Evolutionary conservation across 1,140 invertebrate genomes (phyloP).

Genomic region (Hycleus cichorii): DNA sequence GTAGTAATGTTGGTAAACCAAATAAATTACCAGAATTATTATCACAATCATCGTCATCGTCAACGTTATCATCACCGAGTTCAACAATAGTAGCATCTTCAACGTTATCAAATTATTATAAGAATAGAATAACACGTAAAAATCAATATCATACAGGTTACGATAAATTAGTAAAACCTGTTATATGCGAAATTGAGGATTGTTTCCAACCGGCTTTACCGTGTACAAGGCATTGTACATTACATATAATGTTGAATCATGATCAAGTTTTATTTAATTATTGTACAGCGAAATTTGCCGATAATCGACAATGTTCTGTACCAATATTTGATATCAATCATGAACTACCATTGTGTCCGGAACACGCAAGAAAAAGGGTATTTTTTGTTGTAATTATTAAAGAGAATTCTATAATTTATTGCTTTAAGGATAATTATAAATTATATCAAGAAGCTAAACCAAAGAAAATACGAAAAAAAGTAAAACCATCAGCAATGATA

Average conservation of each 20-base stretch:
- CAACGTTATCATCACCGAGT: no score
- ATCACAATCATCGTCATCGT: background rate
- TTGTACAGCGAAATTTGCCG: slow-evolving; percentile 81
- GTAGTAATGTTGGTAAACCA: slow-evolving; percentile 34
- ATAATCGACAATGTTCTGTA: slow-evolving; percentile 80
- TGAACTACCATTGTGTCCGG: slow-evolving; percentile 73
- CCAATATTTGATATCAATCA: slow-evolving; percentile 81
- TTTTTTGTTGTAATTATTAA: slow-evolving; percentile 9
- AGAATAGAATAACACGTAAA: background rate
- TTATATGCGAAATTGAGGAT: slow-evolving; percentile 29
- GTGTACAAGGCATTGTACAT: slow-evolving; percentile 71
- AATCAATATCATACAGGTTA: slow-evolving; percentile 10
- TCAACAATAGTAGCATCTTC: background rate
- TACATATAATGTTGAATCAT: slow-evolving; percentile 79
- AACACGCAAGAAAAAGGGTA: slow-evolving; percentile 69
- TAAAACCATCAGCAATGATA: slow-evolving; percentile 62
- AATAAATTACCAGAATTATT: slow-evolving; percentile 22
- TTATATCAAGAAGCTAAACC: slow-evolving; percentile 64
- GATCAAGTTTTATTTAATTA: slow-evolving; percentile 83
- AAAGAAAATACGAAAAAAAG: slow-evolving; percentile 72
- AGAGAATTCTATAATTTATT: background rate
- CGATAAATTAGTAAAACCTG: slow-evolving; percentile 25
- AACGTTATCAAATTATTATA: background rate
- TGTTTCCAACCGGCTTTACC: slow-evolving; percentile 66
- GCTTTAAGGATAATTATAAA: slow-evolving; percentile 64